A percentile compares a stretch with the other conserved stretches of the same genome.
Evolutionary conservation across 2,797 vertebrate genomes (phyloP).

Genomic region (Margarornis squamiger): DNA sequence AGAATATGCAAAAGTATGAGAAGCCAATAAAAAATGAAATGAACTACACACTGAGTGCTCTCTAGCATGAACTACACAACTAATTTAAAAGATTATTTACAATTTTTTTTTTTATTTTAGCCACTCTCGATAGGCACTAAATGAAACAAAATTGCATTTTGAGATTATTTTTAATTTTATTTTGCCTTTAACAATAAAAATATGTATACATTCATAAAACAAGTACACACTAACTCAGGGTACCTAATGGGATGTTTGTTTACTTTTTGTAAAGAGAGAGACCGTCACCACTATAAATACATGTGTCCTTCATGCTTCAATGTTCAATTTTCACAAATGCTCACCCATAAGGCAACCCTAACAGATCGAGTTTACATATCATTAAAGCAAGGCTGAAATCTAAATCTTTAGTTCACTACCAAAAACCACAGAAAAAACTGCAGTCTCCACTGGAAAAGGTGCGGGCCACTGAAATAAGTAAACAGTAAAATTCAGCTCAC

Average conservation of each 20-base stretch:
- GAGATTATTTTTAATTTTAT: background rate
- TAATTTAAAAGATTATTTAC: background rate
- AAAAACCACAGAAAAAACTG: background rate
- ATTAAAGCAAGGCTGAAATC: background rate
- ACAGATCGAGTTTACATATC: background rate
- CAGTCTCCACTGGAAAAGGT: constrained; percentile 14
- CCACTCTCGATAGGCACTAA: background rate
- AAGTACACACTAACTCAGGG: background rate
- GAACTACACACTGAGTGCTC: background rate
- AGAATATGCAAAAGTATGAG: background rate
- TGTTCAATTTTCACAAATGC: background rate
- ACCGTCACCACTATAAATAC: background rate
- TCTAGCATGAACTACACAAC: background rate
- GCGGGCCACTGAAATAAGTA: background rate
- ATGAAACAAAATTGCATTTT: background rate
- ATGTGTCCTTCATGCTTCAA: background rate
- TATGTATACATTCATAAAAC: background rate
- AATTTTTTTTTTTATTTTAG: background rate
- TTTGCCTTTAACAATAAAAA: background rate
- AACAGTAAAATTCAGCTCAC: constrained; percentile 41
- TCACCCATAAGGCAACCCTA: background rate
- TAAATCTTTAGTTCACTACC: background rate
- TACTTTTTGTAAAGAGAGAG: background rate
- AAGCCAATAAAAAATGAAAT: background rate
- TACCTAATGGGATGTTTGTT: background rate